Percentiles rank a stretch among this genome's conserved stretches.
Evolutionary conservation across 2,113 vertebrate species (phyloP).

Genomic region (Onychorhynchus coronatus): DNA sequence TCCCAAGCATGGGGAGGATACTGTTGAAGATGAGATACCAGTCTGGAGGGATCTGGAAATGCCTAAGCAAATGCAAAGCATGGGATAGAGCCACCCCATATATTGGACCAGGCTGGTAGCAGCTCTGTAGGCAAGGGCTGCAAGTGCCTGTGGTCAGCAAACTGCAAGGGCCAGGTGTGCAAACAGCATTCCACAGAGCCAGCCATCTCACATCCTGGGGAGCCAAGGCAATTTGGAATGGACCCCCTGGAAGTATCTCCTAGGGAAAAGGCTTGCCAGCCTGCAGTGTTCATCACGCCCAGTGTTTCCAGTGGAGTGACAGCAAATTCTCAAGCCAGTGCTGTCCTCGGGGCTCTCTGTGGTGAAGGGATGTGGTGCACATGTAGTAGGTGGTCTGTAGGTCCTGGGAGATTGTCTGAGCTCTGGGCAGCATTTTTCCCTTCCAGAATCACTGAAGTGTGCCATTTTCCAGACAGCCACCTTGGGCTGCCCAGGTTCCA

Average conservation of each 20-base stretch:
- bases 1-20: background rate
- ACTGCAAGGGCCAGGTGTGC: background rate
- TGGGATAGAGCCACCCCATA: background rate
- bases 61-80: background rate
- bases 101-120: background rate
- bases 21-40: background rate
- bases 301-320: background rate
- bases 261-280: background rate
- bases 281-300: background rate
- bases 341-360: background rate
- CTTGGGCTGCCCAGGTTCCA: background rate
- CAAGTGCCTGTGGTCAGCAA: no score
- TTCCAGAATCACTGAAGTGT: background rate
- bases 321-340: background rate
- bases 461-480: background rate
- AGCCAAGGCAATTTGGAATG: background rate
- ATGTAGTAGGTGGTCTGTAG: rapidly evolving
- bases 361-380: background rate
- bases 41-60: background rate
- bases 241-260: background rate
- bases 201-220: background rate
- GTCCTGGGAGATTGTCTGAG: background rate
- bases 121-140: background rate
- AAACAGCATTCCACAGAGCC: background rate
- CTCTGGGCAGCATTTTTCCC: background rate